Base-by-base conservation (phyloP, 2,797 vertebrate species). In the Oryzias sinensis region DNA sequence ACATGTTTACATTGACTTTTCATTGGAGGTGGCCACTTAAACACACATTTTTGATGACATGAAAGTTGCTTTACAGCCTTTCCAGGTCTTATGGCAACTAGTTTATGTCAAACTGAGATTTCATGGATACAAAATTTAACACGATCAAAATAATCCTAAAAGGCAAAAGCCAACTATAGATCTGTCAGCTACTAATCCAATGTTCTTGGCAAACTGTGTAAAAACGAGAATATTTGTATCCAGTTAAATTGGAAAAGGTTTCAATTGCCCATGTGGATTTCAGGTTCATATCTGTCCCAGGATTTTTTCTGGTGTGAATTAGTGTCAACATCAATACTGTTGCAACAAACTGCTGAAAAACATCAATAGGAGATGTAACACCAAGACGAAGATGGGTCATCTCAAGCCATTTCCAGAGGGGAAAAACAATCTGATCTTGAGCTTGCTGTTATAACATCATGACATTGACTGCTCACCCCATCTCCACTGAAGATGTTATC, bases 111-210 rank as follows among this genome's bases (percentile, higher is more conserved):
- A 69, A 81, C 79, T 87, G 87, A 90, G 88, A 81, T 68, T 77
- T 90, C 90, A 92, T 89, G 84, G 84, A 92, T 90, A 89, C 85
- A 89, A 86, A 86, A 68, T 44, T 73, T 62, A 74, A 79, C 72
- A 80, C 80, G 81, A 84, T 63, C 57, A 82, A 70, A 53, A 52
- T 63, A 49, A 63, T 76, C 46, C 67, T 79, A 81, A 75, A 74
- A 62, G 59, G 72, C 68, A 77, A 76, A 72, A 63, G 68, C 43
- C 52, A 63, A 76, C 83, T 65, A 80, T 64, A 62, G 68, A 59
- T 62, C 63, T 79, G 65, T 59, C 64, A 63, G 62, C 51, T 55
- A 59, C 56, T 70, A 72, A 75, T 57, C 54, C 59, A 20, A 43
- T 53, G 63, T 65, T 79, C 68, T 68, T 29, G 60, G 66, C 44